Conservation (phyloP, 2,113 vertebrate genomes). For the Xerus inauris region DNA sequence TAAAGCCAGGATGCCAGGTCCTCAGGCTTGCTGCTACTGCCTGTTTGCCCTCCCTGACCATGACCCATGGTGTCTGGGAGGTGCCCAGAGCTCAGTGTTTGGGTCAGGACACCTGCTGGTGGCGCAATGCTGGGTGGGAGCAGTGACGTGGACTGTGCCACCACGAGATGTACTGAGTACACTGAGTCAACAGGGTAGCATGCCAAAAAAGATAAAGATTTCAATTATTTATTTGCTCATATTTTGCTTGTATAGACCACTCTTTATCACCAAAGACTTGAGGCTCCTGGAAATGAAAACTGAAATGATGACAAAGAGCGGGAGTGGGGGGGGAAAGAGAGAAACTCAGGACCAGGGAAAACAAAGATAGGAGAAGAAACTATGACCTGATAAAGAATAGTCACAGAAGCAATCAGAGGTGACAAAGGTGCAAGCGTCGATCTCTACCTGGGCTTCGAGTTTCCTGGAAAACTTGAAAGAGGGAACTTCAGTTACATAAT, state of each 20-base stretch:
- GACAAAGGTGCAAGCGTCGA: not conserved
- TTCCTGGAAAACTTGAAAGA: not conserved
- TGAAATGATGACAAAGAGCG: not conserved
- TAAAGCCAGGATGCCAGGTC: not conserved
- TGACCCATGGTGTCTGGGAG: not conserved
- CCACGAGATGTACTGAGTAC: not conserved
- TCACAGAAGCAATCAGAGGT: not conserved
- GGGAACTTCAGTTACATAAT: not conserved
- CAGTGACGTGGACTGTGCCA: not conserved
- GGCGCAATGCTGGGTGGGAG: constrained; percentile 45
- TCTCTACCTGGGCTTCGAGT: not conserved
- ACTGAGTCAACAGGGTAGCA: not conserved
- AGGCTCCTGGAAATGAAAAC: not conserved
- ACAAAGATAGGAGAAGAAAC: not conserved
- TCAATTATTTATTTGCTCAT: not conserved
- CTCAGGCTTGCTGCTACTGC: not conserved
- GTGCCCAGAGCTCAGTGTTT: not conserved
- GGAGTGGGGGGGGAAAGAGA: not conserved
- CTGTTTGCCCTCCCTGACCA: not conserved
- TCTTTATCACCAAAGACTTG: not conserved
- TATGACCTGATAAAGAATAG: not conserved
- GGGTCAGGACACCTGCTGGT: not conserved
- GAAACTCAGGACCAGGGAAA: not conserved
- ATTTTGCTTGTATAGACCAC: not conserved
- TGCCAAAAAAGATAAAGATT: constrained; percentile 58